These are phyloP conservation scores for Phalacrocorax aristotelis DNA, from an alignment of 2,113 vertebrate species.

Conservation along the genomic window DNA sequence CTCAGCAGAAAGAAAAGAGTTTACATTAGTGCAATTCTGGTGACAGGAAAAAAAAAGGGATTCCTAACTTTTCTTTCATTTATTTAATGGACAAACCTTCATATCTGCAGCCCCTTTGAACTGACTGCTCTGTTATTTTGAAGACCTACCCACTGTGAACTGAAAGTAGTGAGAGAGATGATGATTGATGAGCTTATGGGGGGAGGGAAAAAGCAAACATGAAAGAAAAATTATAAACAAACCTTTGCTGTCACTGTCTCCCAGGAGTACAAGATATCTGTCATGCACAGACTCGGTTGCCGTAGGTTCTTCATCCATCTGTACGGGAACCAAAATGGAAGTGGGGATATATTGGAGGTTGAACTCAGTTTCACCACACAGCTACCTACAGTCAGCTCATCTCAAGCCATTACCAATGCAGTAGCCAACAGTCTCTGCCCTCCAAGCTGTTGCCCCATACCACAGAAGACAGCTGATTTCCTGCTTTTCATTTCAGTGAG, in stretches of 20 bases:
- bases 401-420: neutral
- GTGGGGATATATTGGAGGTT: neutral
- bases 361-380: neutral
- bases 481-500: neutral
- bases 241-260: neutral
- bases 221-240: neutral
- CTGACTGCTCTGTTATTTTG: neutral
- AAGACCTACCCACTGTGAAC: neutral
- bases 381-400: neutral
- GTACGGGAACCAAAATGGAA: neutral
- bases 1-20: neutral
- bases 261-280: neutral
- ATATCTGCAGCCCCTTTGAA: neutral
- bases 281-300: neutral
- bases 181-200: neutral
- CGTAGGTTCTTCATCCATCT: neutral
- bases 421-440: neutral
- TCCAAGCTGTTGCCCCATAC: neutral
- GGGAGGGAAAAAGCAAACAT: neutral
- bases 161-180: neutral
- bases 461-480: neutral
- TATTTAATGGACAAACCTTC: neutral
- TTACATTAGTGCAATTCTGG: neutral
- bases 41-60: neutral
- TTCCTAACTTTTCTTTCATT: neutral